These are phyloP conservation scores for Cyanoderma ruficeps DNA, from an alignment of 2,113 vertebrate species.

Conservation along the genomic window DNA sequence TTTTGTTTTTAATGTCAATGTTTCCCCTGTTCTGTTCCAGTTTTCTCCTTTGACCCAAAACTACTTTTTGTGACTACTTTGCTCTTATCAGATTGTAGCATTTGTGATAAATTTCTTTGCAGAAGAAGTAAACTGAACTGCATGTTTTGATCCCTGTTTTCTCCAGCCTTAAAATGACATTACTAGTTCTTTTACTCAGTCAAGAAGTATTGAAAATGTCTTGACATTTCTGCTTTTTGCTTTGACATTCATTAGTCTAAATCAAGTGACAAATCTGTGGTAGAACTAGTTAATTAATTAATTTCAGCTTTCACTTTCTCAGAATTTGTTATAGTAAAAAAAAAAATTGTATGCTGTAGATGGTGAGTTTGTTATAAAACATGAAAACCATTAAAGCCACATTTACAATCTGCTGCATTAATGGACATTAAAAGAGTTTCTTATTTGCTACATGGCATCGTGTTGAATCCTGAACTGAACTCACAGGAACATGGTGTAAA, in stretches of 20 bases:
- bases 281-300: background rate
- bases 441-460: background rate
- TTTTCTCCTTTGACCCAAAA: background rate
- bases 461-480: background rate
- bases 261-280: background rate
- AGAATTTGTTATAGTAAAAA: background rate
- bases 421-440: background rate
- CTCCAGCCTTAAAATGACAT: background rate
- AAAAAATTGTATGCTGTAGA: background rate
- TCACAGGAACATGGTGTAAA: background rate
- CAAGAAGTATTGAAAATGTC: background rate
- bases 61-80: background rate
- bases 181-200: background rate
- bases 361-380: background rate
- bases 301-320: background rate
- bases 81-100: background rate
- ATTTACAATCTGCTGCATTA: background rate
- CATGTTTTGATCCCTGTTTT: background rate
- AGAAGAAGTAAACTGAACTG: background rate
- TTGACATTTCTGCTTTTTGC: conserved; percentile 8
- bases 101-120: background rate
- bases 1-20: background rate
- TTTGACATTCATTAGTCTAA: conserved; percentile 4
- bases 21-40: background rate
- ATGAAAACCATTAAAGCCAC: background rate